These are phyloP conservation scores for Mormyrus iriodes DNA, from an alignment of 2,113 vertebrate species.

Conservation along the genomic window DNA sequence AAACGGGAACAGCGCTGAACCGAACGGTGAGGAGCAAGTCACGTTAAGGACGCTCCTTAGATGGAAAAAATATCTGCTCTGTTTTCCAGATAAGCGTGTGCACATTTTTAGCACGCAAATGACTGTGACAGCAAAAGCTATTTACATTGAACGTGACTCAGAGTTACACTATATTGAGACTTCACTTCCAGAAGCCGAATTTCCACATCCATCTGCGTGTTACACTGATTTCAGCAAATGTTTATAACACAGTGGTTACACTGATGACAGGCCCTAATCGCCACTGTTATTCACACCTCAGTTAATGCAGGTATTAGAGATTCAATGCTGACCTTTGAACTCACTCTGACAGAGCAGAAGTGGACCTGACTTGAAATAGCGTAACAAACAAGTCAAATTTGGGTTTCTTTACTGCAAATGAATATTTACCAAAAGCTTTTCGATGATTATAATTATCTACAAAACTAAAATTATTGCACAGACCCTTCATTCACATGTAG, in stretches of 20 bases:
- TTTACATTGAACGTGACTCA: neutral
- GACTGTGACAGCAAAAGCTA: neutral
- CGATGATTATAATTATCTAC: neutral
- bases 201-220: too few species aligned
- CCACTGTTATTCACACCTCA: neutral
- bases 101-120: neutral
- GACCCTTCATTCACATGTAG: neutral
- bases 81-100: neutral
- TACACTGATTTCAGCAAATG: neutral
- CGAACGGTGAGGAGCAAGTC: neutral
- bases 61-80: neutral
- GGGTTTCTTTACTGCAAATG: neutral
- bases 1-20: neutral
- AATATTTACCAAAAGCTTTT: neutral
- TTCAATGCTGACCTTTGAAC: neutral
- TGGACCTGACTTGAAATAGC: neutral
- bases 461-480: neutral
- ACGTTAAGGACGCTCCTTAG: neutral
- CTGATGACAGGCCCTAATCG: neutral
- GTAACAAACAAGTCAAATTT: neutral
- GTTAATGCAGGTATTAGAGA: neutral
- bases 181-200: neutral
- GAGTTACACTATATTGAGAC: neutral
- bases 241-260: neutral
- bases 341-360: neutral